Base-by-base conservation (phyloP, 2,797 vertebrate species). In the Falco biarmicus region DNA sequence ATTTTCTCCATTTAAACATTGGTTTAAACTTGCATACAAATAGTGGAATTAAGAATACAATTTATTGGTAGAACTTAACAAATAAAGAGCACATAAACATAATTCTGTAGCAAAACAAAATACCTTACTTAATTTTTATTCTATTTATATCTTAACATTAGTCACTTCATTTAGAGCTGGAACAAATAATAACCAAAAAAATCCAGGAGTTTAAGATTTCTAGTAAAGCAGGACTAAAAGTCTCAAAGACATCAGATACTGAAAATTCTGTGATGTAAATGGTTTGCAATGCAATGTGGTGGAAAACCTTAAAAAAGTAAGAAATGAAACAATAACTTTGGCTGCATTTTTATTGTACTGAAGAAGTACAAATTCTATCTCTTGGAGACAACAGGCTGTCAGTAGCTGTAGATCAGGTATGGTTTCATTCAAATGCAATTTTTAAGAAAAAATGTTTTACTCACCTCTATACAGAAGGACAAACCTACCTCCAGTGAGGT, bases 261-360 rank as follows among this genome's bases (percentile, higher is more conserved):
- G 53, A 84, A 86, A 71, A 68, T 43, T 74, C 18, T 83, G 19
- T 74, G 6, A 37, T 74, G 56, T 22, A n/a, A 73, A 51, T 5
- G 14, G 15, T 50, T 48, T 63, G 13, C 0, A 0, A 56, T 45
- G 26, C 22, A 57, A 41, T 1, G 1, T 2, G 60, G 12, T 47
- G 16, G 20, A 75, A 81, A 82, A 32, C 2, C n/a, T 83, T 14
- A 10, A 63, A 89, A 59, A 86, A 2, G 3, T 13, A 28, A 4
- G 7, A 50, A 84, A 84, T 5, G 2, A 78, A 90, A 65, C 17
- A 41, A 31, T 26, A 31, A 6, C 5, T 25, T 76, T 63, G 6
- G 4, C 9, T 95, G 22, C 18, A 66, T 25, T 89, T 53, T 39
- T 82, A 31, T 59, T 48, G 8, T 45, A 34, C 10, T 63, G 24